Conservation (phyloP, 2,888 invertebrate species). For the Caenorhabditis panamensis region DNA sequence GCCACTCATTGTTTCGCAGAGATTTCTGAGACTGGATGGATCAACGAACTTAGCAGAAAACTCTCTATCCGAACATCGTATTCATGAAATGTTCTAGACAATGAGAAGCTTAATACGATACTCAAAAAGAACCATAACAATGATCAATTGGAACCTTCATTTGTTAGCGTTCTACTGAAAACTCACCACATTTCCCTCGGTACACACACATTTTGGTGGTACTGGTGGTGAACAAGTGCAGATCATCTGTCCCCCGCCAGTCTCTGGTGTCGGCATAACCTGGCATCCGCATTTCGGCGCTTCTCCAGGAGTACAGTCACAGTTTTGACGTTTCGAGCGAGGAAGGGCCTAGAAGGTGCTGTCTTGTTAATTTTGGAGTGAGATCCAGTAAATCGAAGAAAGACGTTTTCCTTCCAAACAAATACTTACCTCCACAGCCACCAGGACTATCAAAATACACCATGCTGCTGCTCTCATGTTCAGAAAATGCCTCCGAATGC, state of each 20-base stretch:
- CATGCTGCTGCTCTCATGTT: slow-evolving; percentile 16
- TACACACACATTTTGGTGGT: slow-evolving; percentile 66
- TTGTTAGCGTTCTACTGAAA: no score
- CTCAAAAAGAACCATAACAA: no score
- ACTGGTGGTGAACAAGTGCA: slow-evolving; percentile 64
- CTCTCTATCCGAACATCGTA: no score
- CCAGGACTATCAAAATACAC: slow-evolving; percentile 3
- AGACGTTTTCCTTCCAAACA: no score
- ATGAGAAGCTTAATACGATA: background rate
- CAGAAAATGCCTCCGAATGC: slow-evolving; percentile 24
- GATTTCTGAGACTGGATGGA: no score
- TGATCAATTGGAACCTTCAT: no score
- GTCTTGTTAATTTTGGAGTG: no score
- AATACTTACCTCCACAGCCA: slow-evolving; percentile 18
- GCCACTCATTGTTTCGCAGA: background rate
- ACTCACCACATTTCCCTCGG: slow-evolving; percentile 57
- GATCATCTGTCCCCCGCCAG: slow-evolving; percentile 64
- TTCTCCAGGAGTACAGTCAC: slow-evolving; percentile 63
- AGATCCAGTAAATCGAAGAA: no score
- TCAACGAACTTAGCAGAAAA: no score
- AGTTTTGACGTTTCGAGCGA: slow-evolving; percentile 60
- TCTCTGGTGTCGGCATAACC: slow-evolving; percentile 52
- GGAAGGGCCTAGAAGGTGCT: slow-evolving; percentile 47
- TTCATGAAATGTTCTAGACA: no score
- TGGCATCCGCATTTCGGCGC: slow-evolving; percentile 68